Evolutionary conservation across 2,797 vertebrate genomes (phyloP), one percentile per base, ranked within the genome.

Genomic region (Neosalanx taihuensis): DNA sequence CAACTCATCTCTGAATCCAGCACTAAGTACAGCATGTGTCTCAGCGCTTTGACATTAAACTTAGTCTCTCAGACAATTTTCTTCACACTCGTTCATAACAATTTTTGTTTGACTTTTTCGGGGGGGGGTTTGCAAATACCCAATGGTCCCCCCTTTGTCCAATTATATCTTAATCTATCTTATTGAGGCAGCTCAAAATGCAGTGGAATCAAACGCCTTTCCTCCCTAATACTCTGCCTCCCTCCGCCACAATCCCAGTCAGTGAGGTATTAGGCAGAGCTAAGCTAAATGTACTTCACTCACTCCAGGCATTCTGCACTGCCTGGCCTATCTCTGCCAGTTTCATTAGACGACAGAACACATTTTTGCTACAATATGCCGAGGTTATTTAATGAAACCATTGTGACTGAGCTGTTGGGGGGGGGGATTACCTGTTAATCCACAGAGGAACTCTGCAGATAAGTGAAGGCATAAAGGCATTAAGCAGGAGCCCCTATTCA

Each of bases 401-500:
- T 83, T 85, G 83, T 88, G 81, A 72, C 73, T 78, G 71, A 79
- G 84, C 84, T 83, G 74, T 72, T 65, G 73, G 74, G 78, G 84
- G 86, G n/a, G n/a, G n/a, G n/a, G n/a, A 90, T 89, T 86, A 88
- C 64, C n/a, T 77, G 68, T 75, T 87, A 89, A 89, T 87, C 85
- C 86, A 81, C 75, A 71, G 56, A 86, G 85, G 83, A 87, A 87
- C 72, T 85, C 84, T 85, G 60, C 79, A 87, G 87, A 91, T 91
- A 87, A 89, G 76, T 78, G 73, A 60, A 82, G 66, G 84, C 81
- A 84, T 87, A 84, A 87, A 89, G 83, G 77, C 76, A 70, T 75
- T 72, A 73, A n/a, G 53, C 53, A 63, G 69, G 71, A 70, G 78
- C 68, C 67, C 57, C 60, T 49, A 65, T 79, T 81, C 79, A 78